Conservation (phyloP, 1,140 invertebrate species). For the Formica exsecta region DNA sequence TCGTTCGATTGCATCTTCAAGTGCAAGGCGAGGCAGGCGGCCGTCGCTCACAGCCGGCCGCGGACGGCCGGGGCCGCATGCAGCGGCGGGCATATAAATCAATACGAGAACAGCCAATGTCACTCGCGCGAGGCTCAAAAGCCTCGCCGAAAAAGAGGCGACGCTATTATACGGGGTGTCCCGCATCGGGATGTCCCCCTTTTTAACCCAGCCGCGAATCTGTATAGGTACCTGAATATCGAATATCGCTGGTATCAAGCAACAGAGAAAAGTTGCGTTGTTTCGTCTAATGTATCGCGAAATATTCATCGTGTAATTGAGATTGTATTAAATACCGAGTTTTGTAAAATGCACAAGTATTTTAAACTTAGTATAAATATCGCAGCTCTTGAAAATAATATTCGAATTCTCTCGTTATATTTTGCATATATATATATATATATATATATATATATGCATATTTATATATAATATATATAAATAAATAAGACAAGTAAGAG, state of each 20-base stretch:
- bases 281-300: neutral
- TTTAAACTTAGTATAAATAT: neutral
- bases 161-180: slow-evolving; percentile 48
- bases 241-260: neutral
- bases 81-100: slow-evolving; percentile 59
- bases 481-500: neutral
- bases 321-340: neutral
- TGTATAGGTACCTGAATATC: neutral
- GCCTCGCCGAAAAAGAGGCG: slow-evolving; percentile 34
- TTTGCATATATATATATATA: neutral
- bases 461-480: too few species aligned
- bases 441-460: too few species aligned
- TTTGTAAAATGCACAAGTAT: too few species aligned
- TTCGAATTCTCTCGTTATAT: neutral
- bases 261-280: neutral
- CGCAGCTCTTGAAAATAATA: neutral
- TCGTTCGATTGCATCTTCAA: slow-evolving; percentile 61
- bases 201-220: neutral
- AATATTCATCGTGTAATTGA: neutral
- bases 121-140: slow-evolving; percentile 57
- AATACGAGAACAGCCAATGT: slow-evolving; percentile 63
- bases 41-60: slow-evolving; percentile 31
- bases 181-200: neutral
- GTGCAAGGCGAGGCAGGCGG: slow-evolving; percentile 56
- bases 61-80: slow-evolving; percentile 35